Base-by-base conservation (phyloP, 2,888 invertebrate species). In the Choristoneura rosaceana region DNA sequence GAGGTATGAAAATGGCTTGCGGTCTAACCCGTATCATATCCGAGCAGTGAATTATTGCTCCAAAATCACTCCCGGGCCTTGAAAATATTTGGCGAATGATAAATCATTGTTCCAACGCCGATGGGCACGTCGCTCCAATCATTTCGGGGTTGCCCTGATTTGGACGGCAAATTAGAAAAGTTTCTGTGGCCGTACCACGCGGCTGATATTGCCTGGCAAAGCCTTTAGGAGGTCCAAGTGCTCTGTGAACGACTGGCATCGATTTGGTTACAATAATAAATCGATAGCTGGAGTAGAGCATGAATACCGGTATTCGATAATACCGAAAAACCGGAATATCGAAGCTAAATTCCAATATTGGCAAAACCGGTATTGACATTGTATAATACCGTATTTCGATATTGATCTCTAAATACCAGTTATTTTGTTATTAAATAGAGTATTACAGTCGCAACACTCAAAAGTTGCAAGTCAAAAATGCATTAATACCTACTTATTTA, bases 161-260 rank as follows among this genome's bases (percentile, higher is more conserved):
- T 78, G 74, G 79, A 78, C 78, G 81, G 83, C 80, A 88, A 88
- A 88, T 89, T 87, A 86, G 85, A 85, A 89, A 89, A 89, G 86
- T 90, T 89, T 81, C 81, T 82, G 80, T 81, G 82, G 79, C 80
- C 80, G 80, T 75, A 74, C 79, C 82, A 82, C 83, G 80, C 80
- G 79, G 76, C 74, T 78, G 75, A 80, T 84, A 84, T 84, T 84
- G 84, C 81, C 66, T 62, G 12, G 66, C 38, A 41, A 67, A 62
- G 45, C 25, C 52, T 60, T 33, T 33, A 14, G 9, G 33, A 52
- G 12, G 17, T 62, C 34, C 47, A 62, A 67, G 45, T 25, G 34
- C 55, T 9, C 14, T 50, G 25, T 15, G 12, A 34, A 45, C 33
- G 50, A 14, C n/a, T 52, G 5, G 47, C n/a, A 59, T 64, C 64